Conservation (phyloP, 2,797 vertebrate genomes). For the Kryptopterus vitreolus region DNA sequence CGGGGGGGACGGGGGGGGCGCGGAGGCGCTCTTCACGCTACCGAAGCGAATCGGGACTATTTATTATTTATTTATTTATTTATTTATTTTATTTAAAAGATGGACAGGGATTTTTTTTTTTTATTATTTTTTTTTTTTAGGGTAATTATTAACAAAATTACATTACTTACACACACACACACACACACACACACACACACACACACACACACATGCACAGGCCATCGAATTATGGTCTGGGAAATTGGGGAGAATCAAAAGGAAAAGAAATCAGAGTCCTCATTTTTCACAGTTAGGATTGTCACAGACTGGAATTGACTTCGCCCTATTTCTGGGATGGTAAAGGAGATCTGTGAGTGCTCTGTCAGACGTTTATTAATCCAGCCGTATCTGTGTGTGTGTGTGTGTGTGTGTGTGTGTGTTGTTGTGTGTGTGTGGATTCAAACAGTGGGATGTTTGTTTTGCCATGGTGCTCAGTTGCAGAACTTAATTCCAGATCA, state of each 20-base stretch:
- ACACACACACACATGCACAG: not conserved
- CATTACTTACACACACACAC: not conserved
- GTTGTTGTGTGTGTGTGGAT: constrained; percentile 48
- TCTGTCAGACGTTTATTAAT: constrained; percentile 66
- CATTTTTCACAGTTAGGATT: constrained; percentile 60
- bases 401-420: constrained; percentile 46
- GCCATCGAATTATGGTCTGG: constrained; percentile 51
- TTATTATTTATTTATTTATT: not conserved
- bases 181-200: constrained; percentile 33
- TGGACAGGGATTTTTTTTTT: too few relatives aligned
- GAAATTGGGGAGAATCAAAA: constrained; percentile 49
- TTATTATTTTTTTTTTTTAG: too few relatives aligned
- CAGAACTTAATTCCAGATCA: constrained; percentile 61
- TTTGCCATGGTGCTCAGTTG: constrained; percentile 61
- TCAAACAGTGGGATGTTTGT: constrained; percentile 60
- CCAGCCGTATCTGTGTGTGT: constrained; percentile 59
- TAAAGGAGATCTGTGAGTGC: constrained; percentile 57
- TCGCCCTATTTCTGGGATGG: constrained; percentile 54
- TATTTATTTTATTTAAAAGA: too few relatives aligned
- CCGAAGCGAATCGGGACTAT: not conserved
- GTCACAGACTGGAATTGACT: constrained; percentile 59
- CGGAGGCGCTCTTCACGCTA: not conserved
- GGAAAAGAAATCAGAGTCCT: constrained; percentile 57
- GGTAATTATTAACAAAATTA: too few relatives aligned
- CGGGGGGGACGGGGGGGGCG: too few relatives aligned